phyloP scores from a whole-genome alignment of 2,888 invertebrate species.

The Emmelina monodactyla region DNA sequence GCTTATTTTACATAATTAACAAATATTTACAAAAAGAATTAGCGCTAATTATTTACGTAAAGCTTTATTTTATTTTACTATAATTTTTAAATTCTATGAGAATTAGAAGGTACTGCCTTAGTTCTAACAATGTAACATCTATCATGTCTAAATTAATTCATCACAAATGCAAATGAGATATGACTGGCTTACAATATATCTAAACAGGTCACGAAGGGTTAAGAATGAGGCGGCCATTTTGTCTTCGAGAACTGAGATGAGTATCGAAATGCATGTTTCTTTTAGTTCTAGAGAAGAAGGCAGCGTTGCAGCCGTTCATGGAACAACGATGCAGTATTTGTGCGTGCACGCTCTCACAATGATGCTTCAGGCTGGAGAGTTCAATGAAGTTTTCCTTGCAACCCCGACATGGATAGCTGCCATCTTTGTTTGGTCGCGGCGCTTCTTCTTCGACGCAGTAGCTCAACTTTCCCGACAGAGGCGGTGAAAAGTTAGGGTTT shows the following conservation, averaged over 20 bases:
- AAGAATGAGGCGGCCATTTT: constrained; percentile 35
- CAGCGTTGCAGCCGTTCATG: constrained; percentile 78
- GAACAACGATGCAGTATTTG: constrained; percentile 78
- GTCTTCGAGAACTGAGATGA: constrained; percentile 49
- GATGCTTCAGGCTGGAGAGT: constrained; percentile 70
- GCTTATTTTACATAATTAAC: too few relatives aligned
- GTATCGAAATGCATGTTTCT: constrained; percentile 80
- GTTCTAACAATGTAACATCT: background rate
- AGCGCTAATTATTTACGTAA: too few relatives aligned
- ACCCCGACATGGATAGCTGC: constrained; percentile 73
- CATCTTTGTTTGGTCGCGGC: constrained; percentile 71
- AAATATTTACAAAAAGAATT: too few relatives aligned
- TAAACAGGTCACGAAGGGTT: constrained; percentile 38
- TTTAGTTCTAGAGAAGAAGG: constrained; percentile 80
- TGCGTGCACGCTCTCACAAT: constrained; percentile 74
- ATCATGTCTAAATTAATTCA: constrained; percentile 35
- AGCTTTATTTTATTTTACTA: too few relatives aligned
- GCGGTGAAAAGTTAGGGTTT: constrained; percentile 41
- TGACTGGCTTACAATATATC: background rate
- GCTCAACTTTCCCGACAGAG: constrained; percentile 46
- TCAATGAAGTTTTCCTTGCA: constrained; percentile 72
- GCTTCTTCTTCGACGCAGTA: constrained; percentile 74
- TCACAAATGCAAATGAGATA: constrained; percentile 50
- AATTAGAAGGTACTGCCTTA: constrained; percentile 35
- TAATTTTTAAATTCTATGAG: constrained; percentile 19